Conservation (phyloP, 2,113 vertebrate species). For the Neoarius graeffei region DNA sequence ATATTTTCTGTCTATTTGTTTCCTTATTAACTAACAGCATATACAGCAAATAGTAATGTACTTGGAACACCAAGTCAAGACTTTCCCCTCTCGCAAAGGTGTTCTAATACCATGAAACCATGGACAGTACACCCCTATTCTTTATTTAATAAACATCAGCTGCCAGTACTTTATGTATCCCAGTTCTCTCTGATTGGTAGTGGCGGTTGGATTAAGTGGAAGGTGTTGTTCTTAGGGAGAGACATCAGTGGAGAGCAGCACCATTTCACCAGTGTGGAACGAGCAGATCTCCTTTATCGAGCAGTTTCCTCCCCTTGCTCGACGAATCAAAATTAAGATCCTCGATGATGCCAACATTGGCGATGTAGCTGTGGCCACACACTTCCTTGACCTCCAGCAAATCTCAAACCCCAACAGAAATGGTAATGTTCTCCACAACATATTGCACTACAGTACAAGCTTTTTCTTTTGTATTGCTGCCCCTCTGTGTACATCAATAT, state of each 20-base stretch:
- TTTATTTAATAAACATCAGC: not conserved
- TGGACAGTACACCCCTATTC: not conserved
- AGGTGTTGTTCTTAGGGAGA: constrained; percentile 77
- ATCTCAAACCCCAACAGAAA: constrained; percentile 87
- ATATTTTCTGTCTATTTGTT: constrained; percentile 42
- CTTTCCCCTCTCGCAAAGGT: not conserved
- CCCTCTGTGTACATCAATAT: not conserved
- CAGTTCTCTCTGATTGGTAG: not conserved
- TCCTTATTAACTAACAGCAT: constrained; percentile 38
- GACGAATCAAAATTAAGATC: constrained; percentile 84
- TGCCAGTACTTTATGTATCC: no score
- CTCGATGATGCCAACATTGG: constrained; percentile 84
- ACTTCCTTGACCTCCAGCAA: constrained; percentile 86
- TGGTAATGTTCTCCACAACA: constrained; percentile 66
- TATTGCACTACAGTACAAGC: not conserved
- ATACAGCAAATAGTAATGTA: constrained; percentile 39
- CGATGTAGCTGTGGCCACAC: constrained; percentile 83
- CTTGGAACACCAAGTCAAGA: not conserved
- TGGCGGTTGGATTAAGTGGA: not conserved
- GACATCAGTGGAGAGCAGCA: constrained; percentile 79
- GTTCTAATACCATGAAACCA: not conserved
- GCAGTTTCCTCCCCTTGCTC: constrained; percentile 89
- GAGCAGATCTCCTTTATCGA: constrained; percentile 93
- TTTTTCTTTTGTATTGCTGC: not conserved
- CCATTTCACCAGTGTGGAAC: constrained; percentile 82